These are phyloP conservation scores for Gasteruption jaculator DNA, from an alignment of 2,888 invertebrate species.

Conservation along the genomic window DNA sequence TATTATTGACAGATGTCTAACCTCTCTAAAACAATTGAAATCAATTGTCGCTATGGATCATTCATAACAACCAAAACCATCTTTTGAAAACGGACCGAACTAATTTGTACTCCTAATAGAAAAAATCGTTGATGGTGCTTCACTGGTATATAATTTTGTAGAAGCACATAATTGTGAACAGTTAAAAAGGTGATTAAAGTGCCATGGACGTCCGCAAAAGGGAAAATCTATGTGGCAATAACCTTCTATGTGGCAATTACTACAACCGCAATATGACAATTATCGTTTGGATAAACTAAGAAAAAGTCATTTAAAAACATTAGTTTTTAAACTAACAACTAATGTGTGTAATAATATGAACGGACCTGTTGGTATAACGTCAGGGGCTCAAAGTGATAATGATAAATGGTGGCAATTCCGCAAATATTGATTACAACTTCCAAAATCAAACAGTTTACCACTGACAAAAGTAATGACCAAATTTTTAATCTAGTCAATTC, in stretches of 20 bases:
- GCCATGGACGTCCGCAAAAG: constrained; percentile 22
- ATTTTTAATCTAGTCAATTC: constrained; percentile 16
- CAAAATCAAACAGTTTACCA: constrained; percentile 17
- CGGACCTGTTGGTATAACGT: constrained; percentile 18
- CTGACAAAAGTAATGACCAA: constrained; percentile 19
- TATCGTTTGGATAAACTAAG: constrained; percentile 15
- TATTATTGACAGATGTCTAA: too few relatives aligned
- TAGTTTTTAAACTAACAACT: constrained; percentile 18
- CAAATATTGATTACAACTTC: constrained; percentile 24
- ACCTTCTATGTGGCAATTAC: constrained; percentile 21
- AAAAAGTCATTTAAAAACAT: constrained; percentile 17
- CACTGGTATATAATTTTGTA: constrained; percentile 19
- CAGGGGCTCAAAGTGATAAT: too few relatives aligned
- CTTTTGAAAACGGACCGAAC: too few relatives aligned
- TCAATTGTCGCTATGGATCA: too few relatives aligned
- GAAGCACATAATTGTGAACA: constrained; percentile 24
- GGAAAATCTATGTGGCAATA: constrained; percentile 15
- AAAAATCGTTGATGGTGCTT: constrained; percentile 21
- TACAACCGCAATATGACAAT: constrained; percentile 21
- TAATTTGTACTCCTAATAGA: too few relatives aligned
- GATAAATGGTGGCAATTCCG: constrained; percentile 23
- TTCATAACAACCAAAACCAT: too few relatives aligned
- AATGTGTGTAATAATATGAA: constrained; percentile 14
- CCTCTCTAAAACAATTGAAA: too few relatives aligned
- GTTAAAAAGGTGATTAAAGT: constrained; percentile 24